A percentile compares a stretch with the other conserved stretches of the same genome.
phyloP scores from a whole-genome alignment of 92 coral and sea anemone genomes.

The Zoanthus sansibaricus region DNA sequence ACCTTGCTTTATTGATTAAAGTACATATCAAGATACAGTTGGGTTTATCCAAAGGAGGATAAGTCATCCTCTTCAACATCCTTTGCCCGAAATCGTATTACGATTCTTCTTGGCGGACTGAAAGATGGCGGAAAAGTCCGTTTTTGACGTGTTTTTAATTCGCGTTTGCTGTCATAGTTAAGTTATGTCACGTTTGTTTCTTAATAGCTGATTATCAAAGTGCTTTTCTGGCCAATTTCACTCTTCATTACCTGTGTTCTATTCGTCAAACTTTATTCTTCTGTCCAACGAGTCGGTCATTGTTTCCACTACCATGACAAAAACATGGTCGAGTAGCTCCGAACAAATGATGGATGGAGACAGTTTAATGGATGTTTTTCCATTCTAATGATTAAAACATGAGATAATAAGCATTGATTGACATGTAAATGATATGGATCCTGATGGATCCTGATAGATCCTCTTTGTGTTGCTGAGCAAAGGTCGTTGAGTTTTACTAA shows the following conservation, averaged over 20 bases:
- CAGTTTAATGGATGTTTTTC: conserved; percentile 28
- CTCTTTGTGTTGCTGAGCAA: conserved; percentile 25
- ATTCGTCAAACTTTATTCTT: conserved; percentile 24
- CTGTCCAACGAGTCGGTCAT: conserved; percentile 20
- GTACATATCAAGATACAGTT: no score
- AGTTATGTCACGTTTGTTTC: conserved; percentile 18
- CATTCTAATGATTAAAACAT: conserved; percentile 28
- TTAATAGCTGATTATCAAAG: conserved; percentile 9
- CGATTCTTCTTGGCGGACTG: conserved; percentile 17
- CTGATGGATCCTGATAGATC: conserved; percentile 41
- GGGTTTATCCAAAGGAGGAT: conserved; percentile 7
- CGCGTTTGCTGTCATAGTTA: conserved; percentile 27
- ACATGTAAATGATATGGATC: conserved; percentile 26
- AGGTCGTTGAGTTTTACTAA: conserved; percentile 26
- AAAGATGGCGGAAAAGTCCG: background rate
- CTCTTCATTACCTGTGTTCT: background rate
- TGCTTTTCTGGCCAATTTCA: conserved; percentile 11
- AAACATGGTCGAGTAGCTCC: conserved; percentile 10
- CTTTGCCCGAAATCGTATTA: conserved; percentile 16
- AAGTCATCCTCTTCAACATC: conserved; percentile 19
- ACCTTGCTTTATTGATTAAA: no score
- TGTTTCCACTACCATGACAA: conserved; percentile 13
- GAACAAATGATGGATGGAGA: background rate
- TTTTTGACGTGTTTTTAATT: conserved; percentile 26
- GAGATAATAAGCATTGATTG: conserved; percentile 33